These are phyloP conservation scores for Drosophila burlai DNA, from an alignment of 1,140 invertebrate genomes.

Conservation along the genomic window DNA sequence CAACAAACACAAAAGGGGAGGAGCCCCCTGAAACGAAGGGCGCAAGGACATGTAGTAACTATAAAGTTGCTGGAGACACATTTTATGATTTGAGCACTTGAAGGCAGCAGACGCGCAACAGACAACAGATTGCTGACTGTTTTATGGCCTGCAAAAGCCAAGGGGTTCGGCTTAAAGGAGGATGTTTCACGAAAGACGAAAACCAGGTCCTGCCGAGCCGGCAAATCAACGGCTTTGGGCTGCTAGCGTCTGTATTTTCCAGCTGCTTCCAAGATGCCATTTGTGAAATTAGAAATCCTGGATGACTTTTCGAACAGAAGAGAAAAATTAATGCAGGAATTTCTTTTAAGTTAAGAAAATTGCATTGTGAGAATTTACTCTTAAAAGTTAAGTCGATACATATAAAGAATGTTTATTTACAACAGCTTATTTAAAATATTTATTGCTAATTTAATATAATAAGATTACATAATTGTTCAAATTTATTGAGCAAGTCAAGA, in stretches of 20 bases:
- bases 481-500: too few relatives aligned
- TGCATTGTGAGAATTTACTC: background rate
- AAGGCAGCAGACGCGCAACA: conserved; percentile 78
- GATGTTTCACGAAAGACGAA: background rate
- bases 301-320: background rate
- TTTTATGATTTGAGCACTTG: conserved; percentile 83
- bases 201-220: conserved; percentile 24
- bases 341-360: background rate
- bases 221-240: conserved; percentile 69
- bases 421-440: too few relatives aligned
- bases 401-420: too few relatives aligned
- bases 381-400: background rate
- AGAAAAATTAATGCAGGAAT: background rate
- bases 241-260: conserved; percentile 34
- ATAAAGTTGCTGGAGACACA: conserved; percentile 81
- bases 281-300: conserved; percentile 72
- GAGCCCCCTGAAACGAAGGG: background rate
- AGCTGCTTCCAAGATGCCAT: conserved; percentile 55
- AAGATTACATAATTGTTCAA: too few relatives aligned
- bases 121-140: conserved; percentile 81
- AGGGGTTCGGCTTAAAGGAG: conserved; percentile 1
- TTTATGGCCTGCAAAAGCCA: conserved; percentile 65
- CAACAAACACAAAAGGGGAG: conserved; percentile 54
- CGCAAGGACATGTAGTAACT: conserved; percentile 61
- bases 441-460: too few relatives aligned